Evolutionary conservation across 2,113 vertebrate species (phyloP), one percentile per base, ranked within the genome.

Genomic region (Mirza zaza): DNA sequence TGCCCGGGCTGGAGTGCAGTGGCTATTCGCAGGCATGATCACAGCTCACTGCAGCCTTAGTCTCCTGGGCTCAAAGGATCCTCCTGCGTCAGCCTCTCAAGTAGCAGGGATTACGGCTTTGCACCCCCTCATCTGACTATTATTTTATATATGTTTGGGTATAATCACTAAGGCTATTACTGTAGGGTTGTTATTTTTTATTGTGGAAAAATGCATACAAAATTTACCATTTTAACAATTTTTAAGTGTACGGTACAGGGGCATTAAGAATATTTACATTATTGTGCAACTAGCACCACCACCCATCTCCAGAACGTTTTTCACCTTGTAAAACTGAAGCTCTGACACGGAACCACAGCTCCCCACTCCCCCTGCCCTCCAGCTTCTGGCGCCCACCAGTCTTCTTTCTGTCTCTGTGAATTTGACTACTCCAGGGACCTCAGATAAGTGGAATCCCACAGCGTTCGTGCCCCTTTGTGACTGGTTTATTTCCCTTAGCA

Each of bases 361-460:
- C 63, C 65, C 34, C 12, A 0, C 68, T 8, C 0, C 17, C 17
- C 29, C 39, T 17, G 3, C 8, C 32, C 29, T n/a, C 36, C 13
- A 39, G 50, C 65, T 21, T 73, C 52, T 8, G 65, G 79, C 68
- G 59, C 5, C 23, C 6, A 25, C 57, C 20, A 3, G 7, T 10
- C 63, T 48, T 5, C 63, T 48, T 36, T 10, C 57, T 18, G 52
- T 39, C 68, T 63, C 45, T 39, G 3, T 27, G 34, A 55, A 27
- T 48, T 34, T 27, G 52, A 48, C 65, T 17, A 1, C 13, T 55
- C 61, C 12, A 29, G n/a, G 21, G 1, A 45, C 25, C 8, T 32
- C 45, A 5, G 0, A 0, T 10, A 17, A 55, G 48, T 13, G 55
- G 39, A 39, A 36, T 59, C 6, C 23, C 1, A 4, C 12, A 21